Conservation (phyloP, 2,113 vertebrate genomes). For the Tenebrosternarchus preto region DNA sequence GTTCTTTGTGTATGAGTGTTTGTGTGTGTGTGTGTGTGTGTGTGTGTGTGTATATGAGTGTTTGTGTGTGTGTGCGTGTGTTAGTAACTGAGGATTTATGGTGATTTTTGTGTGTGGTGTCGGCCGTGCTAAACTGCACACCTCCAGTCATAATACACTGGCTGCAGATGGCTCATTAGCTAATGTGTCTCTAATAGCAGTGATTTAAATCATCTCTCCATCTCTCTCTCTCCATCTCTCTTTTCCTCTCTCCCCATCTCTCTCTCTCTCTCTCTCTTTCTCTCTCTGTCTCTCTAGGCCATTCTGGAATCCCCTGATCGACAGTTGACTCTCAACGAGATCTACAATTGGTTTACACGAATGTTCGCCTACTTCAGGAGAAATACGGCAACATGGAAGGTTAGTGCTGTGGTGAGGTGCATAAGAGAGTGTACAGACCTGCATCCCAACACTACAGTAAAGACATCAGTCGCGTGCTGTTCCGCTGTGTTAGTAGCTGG, state of each 20-base stretch:
- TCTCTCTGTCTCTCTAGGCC: conserved; percentile 74
- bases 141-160: conserved; percentile 37
- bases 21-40: no score
- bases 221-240: no score
- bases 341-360: conserved; percentile 99
- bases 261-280: conserved; percentile 28
- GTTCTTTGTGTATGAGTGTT: conserved; percentile 12
- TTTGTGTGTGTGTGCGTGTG: conserved; percentile 23
- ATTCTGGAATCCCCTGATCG: conserved; percentile 97
- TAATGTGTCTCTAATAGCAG: conserved; percentile 53
- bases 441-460: no score
- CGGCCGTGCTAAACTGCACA: conserved; percentile 34
- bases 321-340: conserved; percentile 98
- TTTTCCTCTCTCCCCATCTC: not conserved
- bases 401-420: conserved; percentile 62
- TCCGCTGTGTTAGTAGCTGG: no score
- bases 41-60: not conserved
- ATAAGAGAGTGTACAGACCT: no score
- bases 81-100: conserved; percentile 39
- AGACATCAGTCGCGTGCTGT: no score
- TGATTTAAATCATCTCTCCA: conserved; percentile 40
- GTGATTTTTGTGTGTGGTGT: conserved; percentile 20
- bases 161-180: conserved; percentile 52
- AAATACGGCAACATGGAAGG: conserved; percentile 99
- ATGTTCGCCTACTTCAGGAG: conserved; percentile 99